phyloP scores from a whole-genome alignment of 2,888 invertebrate species.

The Hecatera dysodea region DNA sequence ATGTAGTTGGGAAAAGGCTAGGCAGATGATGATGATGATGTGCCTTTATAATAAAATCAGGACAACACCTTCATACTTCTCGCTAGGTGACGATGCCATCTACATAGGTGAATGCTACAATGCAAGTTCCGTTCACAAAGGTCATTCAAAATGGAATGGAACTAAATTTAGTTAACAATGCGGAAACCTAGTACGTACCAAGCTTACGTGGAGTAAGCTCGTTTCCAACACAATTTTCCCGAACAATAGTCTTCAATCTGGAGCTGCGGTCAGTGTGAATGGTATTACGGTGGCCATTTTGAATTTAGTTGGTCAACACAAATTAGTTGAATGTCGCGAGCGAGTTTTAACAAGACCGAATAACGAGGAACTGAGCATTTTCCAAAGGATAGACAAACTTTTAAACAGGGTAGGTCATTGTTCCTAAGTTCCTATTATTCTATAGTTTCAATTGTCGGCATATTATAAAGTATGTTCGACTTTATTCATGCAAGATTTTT shows the following conservation, averaged over 20 bases:
- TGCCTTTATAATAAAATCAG: no score
- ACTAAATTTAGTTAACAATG: slow-evolving; percentile 4
- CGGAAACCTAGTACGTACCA: not conserved
- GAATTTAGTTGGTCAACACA: not conserved
- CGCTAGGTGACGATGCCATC: no score
- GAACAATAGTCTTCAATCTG: slow-evolving; percentile 10
- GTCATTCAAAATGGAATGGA: not conserved
- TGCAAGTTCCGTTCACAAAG: not conserved
- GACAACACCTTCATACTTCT: no score
- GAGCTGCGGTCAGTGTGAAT: not conserved
- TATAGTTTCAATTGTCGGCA: not conserved
- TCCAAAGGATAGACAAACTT: no score
- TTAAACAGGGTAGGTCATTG: no score
- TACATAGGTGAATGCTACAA: no score
- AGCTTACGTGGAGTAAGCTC: not conserved
- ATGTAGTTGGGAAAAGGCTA: no score
- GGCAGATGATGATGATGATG: no score
- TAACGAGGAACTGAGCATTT: not conserved
- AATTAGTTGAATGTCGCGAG: not conserved
- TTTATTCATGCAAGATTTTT: not conserved
- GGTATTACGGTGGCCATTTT: not conserved
- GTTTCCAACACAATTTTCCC: not conserved
- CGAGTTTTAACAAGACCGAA: not conserved
- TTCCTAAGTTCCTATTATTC: no score
- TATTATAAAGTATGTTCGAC: no score